A percentile compares a stretch with the other conserved stretches of the same genome.
These are phyloP conservation scores for Euclidia mi DNA, from an alignment of 2,888 invertebrate genomes.

Conservation along the genomic window DNA sequence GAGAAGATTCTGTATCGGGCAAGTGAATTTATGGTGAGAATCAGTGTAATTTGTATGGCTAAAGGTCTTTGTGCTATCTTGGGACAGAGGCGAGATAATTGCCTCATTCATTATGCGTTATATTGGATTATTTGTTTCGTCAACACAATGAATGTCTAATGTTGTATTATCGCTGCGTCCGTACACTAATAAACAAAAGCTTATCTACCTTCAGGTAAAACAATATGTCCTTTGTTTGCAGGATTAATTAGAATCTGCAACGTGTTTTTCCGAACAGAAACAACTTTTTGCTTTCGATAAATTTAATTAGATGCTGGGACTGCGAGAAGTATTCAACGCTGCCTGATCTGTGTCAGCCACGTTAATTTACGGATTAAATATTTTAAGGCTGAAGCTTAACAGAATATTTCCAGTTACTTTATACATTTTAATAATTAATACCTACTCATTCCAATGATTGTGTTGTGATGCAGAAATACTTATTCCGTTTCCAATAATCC, in stretches of 20 bases:
- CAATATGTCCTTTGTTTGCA: conserved; percentile 32
- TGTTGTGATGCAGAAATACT: too few species aligned
- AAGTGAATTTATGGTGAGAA: conserved; percentile 29
- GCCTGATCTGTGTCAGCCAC: not conserved
- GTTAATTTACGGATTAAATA: too few species aligned
- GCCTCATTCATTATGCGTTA: not conserved
- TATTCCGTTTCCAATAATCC: too few species aligned
- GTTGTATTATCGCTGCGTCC: too few species aligned
- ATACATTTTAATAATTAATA: too few species aligned
- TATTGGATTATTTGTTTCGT: conserved; percentile 28
- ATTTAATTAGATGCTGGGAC: conserved; percentile 9
- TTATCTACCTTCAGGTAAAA: too few species aligned
- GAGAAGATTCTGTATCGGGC: conserved; percentile 18
- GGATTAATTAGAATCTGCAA: conserved; percentile 43
- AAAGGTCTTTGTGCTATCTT: not conserved
- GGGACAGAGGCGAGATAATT: not conserved
- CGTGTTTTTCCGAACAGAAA: too few species aligned
- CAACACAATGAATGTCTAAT: too few species aligned
- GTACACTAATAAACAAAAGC: too few species aligned
- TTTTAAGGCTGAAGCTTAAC: too few species aligned
- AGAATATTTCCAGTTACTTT: too few species aligned
- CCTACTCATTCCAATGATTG: too few species aligned
- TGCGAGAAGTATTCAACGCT: not conserved
- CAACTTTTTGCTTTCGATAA: conserved; percentile 16
- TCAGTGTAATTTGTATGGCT: conserved; percentile 23